Evolutionary conservation across 23 tunicate species (phyloP), one percentile per base, ranked within the genome.

Genomic region (Oikopleura dioica): DNA sequence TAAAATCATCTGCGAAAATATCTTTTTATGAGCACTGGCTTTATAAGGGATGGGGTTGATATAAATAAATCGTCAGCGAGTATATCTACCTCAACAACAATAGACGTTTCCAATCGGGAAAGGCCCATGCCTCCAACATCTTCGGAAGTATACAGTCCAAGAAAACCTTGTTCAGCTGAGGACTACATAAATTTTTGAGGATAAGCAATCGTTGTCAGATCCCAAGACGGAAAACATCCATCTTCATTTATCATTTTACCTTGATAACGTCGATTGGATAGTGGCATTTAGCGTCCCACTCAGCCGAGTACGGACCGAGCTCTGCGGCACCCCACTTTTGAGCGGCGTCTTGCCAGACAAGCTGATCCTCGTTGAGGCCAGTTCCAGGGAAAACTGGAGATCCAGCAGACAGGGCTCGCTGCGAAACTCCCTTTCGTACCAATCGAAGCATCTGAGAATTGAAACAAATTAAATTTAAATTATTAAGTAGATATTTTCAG

Each of bases 11-110:
- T n/a, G n/a, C n/a, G n/a, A n/a, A n/a, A n/a, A n/a, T n/a, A n/a
- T n/a, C n/a, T n/a, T n/a, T n/a, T n/a, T n/a, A n/a, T n/a, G n/a
- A n/a, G n/a, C n/a, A n/a, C n/a, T n/a, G n/a, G n/a, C n/a, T n/a
- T n/a, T n/a, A n/a, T n/a, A n/a, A n/a, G n/a, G n/a, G n/a, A n/a
- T n/a, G n/a, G n/a, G n/a, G n/a, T n/a, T n/a, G n/a, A n/a, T n/a
- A n/a, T n/a, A n/a, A n/a, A n/a, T n/a, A n/a, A n/a, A n/a, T n/a
- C n/a, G n/a, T n/a, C n/a, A n/a, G n/a, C n/a, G n/a, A n/a, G n/a
- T n/a, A n/a, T n/a, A n/a, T n/a, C n/a, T n/a, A n/a, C n/a, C n/a
- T 94, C 99, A 67, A 94, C 86, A 12, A 94, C 68, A 36, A 94
- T 79, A 5, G 95, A 85, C 0, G 99, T 86, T 24, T 92, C 95